These are phyloP conservation scores for Nerophis lumbriciformis DNA, from an alignment of 2,113 vertebrate genomes.

Conservation along the genomic window DNA sequence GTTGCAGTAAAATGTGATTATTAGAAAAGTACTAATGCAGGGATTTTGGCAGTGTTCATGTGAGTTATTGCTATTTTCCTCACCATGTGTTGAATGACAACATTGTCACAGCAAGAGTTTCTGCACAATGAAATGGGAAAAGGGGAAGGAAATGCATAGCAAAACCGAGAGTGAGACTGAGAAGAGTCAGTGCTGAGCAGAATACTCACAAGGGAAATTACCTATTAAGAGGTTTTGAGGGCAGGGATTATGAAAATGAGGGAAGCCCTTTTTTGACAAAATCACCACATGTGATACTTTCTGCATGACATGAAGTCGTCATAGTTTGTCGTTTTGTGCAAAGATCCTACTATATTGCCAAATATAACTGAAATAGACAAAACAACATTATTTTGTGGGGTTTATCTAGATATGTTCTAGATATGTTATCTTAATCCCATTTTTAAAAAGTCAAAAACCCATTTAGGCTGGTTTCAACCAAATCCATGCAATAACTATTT, in stretches of 20 bases:
- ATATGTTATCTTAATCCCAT: no score
- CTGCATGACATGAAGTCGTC: slow-evolving; percentile 22
- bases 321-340: no score
- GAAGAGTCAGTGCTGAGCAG: slow-evolving; percentile 15
- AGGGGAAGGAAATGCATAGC: slow-evolving; percentile 35
- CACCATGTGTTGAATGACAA: not conserved
- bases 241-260: slow-evolving; percentile 34
- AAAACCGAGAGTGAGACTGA: slow-evolving; percentile 43
- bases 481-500: no score
- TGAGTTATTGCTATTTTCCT: not conserved
- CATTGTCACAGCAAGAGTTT: not conserved
- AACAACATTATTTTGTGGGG: no score
- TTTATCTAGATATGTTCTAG: no score
- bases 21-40: no score
- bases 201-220: slow-evolving; percentile 28
- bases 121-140: not conserved
- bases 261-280: slow-evolving; percentile 43
- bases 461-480: no score
- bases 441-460: no score
- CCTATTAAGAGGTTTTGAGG: slow-evolving; percentile 1
- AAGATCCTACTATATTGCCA: no score
- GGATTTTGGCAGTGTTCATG: not conserved
- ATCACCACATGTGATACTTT: not conserved
- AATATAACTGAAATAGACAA: no score
- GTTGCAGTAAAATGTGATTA: no score